phyloP scores from a whole-genome alignment of 1,140 invertebrate genomes.

The Sarcophaga bullata region DNA sequence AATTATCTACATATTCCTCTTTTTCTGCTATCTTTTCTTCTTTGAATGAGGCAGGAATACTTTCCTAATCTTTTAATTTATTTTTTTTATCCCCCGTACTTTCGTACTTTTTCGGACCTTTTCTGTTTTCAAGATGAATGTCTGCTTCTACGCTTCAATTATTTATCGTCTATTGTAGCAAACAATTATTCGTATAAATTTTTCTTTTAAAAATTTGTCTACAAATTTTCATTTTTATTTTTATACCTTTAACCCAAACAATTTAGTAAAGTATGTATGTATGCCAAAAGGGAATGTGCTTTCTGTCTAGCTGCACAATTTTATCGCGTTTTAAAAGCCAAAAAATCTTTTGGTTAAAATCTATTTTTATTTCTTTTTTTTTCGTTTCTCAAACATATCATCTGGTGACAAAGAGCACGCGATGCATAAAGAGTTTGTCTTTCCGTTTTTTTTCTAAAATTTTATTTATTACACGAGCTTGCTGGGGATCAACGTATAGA shows the following conservation, averaged over 20 bases:
- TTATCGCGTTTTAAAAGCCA: not conserved
- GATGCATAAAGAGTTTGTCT: not conserved
- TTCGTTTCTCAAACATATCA: not conserved
- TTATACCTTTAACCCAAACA: not conserved
- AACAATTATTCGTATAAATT: too few species aligned
- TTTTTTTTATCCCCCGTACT: too few species aligned
- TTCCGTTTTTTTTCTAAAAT: not conserved
- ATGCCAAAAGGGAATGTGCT: constrained; percentile 1
- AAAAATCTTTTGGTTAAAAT: not conserved
- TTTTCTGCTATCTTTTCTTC: too few species aligned
- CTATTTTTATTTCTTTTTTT: constrained; percentile 28
- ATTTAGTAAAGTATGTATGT: not conserved
- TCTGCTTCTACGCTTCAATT: too few species aligned
- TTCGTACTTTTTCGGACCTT: too few species aligned
- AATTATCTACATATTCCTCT: too few species aligned
- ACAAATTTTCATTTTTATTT: not conserved
- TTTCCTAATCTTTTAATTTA: too few species aligned
- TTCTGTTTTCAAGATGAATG: too few species aligned
- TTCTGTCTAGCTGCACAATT: not conserved
- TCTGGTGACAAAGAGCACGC: constrained; percentile 33
- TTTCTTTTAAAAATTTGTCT: too few species aligned
- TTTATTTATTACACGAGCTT: constrained; percentile 3
- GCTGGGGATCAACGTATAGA: constrained; percentile 13
- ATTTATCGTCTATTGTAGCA: too few species aligned
- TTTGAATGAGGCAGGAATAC: too few species aligned